These are phyloP conservation scores for Tamandua tetradactyla DNA, from an alignment of 2,797 vertebrate genomes.

Conservation along the genomic window DNA sequence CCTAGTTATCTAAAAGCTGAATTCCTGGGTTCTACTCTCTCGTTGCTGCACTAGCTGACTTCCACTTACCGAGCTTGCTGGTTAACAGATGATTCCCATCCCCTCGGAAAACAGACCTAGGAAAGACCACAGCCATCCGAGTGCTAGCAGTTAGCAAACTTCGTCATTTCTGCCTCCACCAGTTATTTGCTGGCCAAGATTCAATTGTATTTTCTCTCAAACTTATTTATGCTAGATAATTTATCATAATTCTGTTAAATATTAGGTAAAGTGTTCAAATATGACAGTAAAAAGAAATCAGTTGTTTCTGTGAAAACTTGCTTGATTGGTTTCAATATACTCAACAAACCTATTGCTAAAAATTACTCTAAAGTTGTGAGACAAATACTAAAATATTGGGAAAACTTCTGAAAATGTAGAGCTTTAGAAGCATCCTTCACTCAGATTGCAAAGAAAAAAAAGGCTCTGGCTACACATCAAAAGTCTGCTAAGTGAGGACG, in stretches of 20 bases:
- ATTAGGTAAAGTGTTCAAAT: conserved; percentile 30
- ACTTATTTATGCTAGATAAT: not conserved
- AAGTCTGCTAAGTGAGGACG: not conserved
- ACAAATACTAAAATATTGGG: not conserved
- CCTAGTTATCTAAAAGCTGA: not conserved
- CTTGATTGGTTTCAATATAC: not conserved
- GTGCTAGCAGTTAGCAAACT: not conserved
- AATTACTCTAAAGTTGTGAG: not conserved
- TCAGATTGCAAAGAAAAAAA: not conserved
- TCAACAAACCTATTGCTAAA: conserved; percentile 5
- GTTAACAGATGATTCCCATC: not conserved
- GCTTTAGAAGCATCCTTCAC: not conserved
- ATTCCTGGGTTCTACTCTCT: conserved; percentile 2
- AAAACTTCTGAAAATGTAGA: conserved; percentile 24
- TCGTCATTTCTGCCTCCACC: not conserved
- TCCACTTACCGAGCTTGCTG: not conserved
- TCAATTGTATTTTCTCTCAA: conserved; percentile 16
- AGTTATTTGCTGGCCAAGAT: not conserved
- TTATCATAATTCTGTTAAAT: conserved; percentile 32
- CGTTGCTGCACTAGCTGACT: not conserved
- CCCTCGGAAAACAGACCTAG: not conserved
- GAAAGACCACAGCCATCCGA: not conserved
- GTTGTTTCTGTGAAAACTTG: not conserved
- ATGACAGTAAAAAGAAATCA: not conserved
- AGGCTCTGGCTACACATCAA: not conserved